phyloP scores from a whole-genome alignment of 2,888 invertebrate genomes.

The Plagiodera versicolora region DNA sequence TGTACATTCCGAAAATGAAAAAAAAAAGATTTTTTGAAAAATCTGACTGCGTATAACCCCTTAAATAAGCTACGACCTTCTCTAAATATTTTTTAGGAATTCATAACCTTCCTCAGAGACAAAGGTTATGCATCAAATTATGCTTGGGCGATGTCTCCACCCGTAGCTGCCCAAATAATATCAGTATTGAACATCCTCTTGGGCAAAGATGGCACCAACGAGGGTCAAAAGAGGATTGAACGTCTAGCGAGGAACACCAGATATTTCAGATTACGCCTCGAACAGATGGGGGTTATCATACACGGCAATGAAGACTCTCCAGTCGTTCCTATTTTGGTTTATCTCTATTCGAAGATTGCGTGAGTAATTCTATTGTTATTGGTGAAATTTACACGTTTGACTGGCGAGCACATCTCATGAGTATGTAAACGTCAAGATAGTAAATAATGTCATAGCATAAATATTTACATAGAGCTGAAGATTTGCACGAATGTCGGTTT shows the following conservation, averaged over 20 bases:
- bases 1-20: too few relatives aligned
- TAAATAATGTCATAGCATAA: too few relatives aligned
- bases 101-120: slow-evolving; percentile 76
- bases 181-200: slow-evolving; percentile 85
- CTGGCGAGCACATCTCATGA: too few relatives aligned
- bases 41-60: too few relatives aligned
- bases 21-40: neutral
- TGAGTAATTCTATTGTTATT: slow-evolving; percentile 59
- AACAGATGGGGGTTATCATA: slow-evolving; percentile 87
- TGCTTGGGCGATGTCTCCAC: slow-evolving; percentile 86
- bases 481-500: too few relatives aligned
- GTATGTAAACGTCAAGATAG: too few relatives aligned
- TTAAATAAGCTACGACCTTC: too few relatives aligned
- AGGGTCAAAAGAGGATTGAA: slow-evolving; percentile 67
- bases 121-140: slow-evolving; percentile 85
- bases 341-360: slow-evolving; percentile 93
- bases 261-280: slow-evolving; percentile 77
- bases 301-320: slow-evolving; percentile 95
- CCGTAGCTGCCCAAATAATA: slow-evolving; percentile 88
- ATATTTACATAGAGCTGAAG: too few relatives aligned
- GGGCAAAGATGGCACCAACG: slow-evolving; percentile 77
- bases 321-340: slow-evolving; percentile 94
- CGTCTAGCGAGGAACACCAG: slow-evolving; percentile 78
- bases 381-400: too few relatives aligned
- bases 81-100: slow-evolving; percentile 56